Base-by-base conservation (phyloP, 2,888 invertebrate species). In the Acrocera orbiculus region DNA sequence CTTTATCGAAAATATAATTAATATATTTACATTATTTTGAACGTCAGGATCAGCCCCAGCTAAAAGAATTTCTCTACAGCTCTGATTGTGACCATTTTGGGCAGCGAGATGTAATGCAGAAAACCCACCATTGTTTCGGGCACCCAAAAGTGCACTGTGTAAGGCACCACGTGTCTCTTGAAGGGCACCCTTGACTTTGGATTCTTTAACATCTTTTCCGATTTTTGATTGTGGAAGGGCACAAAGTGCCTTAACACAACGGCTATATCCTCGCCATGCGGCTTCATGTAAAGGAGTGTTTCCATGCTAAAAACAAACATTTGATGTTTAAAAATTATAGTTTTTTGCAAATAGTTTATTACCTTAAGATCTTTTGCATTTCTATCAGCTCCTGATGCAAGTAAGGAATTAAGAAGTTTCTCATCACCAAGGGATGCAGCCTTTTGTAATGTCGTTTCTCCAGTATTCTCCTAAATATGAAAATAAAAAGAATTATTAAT, bases 61-160 rank as follows among this genome's bases (percentile, higher is more conserved):
- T 46, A 90, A 69, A 27, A 95, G 66, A 9, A 95, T 64, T 52
- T 90, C 86, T 34, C 92, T 61, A 48, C 86, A 83, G 45, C 85
- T 80, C 64, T 93, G 92, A 64, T 93, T 95, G 65, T 93, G 93
- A 1, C 93, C 93, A 60, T 89, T 90, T 66, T 95, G 93, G 48
- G 89, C 87, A 39, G 89, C 82, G 44, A 95, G 70, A 64, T 95
- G 95, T 27, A 95, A 69, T n/a, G 93, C 75, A 11, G 86, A 80
- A 61, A 92, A 90, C 6, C 92, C 92, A 30, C 83, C 86, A 46
- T 78, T 71, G 61, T 86, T 86, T 51, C 74, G 68, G 37, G 69
- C 66, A 41, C 70, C 66, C 39, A 76, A 55, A 38, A 70, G 63
- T 13, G 74, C 72, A 33, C 71, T 70, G 44, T 72, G 69, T 46